Conservation (phyloP, 2,113 vertebrate genomes). For the Collichthys lucidus region DNA sequence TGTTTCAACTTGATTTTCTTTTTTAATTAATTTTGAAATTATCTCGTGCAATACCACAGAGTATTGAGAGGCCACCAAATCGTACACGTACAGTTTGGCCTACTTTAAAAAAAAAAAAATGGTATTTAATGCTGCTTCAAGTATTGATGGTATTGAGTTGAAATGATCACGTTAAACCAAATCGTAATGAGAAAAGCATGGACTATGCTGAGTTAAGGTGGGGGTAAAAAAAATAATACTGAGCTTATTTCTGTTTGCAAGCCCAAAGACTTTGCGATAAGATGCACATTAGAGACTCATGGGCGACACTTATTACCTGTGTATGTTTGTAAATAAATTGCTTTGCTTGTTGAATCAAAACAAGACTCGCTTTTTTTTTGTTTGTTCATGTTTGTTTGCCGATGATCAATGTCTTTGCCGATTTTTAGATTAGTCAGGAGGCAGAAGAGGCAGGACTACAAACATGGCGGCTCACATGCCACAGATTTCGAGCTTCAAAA, state of each 20-base stretch:
- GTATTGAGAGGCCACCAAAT: constrained; percentile 39
- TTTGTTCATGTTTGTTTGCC: background rate
- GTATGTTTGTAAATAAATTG: constrained; percentile 82
- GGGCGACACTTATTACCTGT: constrained; percentile 53
- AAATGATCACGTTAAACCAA: constrained; percentile 35
- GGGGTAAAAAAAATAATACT: background rate
- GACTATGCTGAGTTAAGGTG: constrained; percentile 32
- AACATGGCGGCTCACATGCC: no score
- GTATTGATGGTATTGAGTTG: constrained; percentile 35
- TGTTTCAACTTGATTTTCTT: constrained; percentile 33
- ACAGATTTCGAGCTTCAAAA: no score
- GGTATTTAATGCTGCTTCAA: constrained; percentile 49
- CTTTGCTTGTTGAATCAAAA: constrained; percentile 83
- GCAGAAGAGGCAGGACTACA: no score
- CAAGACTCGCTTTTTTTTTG: constrained; percentile 1
- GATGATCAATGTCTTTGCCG: no score
- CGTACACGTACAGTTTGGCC: background rate
- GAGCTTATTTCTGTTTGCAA: constrained; percentile 59
- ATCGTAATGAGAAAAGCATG: constrained; percentile 28
- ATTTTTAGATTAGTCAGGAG: no score
- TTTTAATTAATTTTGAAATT: constrained; percentile 16
- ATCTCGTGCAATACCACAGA: constrained; percentile 31
- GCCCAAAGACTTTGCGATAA: constrained; percentile 73
- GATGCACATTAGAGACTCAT: constrained; percentile 69
- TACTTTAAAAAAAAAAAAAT: background rate